Evolutionary conservation across 2,888 invertebrate genomes (phyloP), one percentile per base, ranked within the genome.

Genomic region (Ophioninae sp.): DNA sequence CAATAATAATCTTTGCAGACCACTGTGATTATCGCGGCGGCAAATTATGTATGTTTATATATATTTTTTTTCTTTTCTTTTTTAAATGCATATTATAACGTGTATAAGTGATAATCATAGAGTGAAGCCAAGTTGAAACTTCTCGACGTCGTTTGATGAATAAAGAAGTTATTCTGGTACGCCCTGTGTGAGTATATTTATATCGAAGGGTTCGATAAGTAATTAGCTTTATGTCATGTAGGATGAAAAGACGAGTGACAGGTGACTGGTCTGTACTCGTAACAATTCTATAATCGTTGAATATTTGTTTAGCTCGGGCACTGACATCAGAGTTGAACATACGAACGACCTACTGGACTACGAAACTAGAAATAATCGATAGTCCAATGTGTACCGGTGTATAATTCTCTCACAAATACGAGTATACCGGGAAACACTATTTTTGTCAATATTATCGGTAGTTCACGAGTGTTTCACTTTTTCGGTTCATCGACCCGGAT

Each of bases 341-440:
- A 56, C n/a, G 69, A 56, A 56, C 51, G 56, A 58, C 69, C 69
- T 68, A 68, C 22, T 23, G 69, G 51, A 56, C 69, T 37, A 69
- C 30, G 56, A 69, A 51, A 13, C 8, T n/a, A 51, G 56, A 51
- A 56, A 56, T 51, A 69, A 69, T 69, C 69, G 51, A 69, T 68
- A 67, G n/a, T 30, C 67, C 51, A 51, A 51, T 17, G 51, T 17
- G 51, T 51, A 17, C 17, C 51, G 13, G 13, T 13, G 51, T 13
- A 10, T 51, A 17, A 51, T 51, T 56, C 51, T 5, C 30, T 17
- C 30, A 22, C 8, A 6, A 22, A 56, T 13, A 69, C 30, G 22
- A 0, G 51, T 56, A 30, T 9, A 41, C 44, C 10, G 51, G 23
- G 69, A 58, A 30, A 56, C 69, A 56, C 6, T 51, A 44, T 20